Evolutionary conservation across 2,113 vertebrate genomes (phyloP), one percentile per base, ranked within the genome.

Genomic region (Ia io): DNA sequence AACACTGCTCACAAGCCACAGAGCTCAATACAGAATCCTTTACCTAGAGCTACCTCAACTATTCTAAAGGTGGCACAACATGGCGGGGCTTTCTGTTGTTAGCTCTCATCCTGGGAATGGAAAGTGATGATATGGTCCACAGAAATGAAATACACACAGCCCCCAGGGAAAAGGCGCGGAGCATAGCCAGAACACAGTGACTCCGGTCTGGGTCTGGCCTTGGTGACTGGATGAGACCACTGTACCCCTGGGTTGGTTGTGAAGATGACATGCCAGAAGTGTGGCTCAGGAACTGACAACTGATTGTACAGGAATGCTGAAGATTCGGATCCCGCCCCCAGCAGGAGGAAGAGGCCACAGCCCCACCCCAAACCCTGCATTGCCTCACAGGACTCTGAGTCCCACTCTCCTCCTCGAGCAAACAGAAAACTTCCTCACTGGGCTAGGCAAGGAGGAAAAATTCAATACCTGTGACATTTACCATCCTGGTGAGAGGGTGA

Each of bases 161-260:
- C 30, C 18, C 35, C 18, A 17, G 1, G 16, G 44, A 44, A 3
- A 20, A 28, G 25, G 76, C 0, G 0, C 37, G 13, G 32, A 32
- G 32, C 30, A 28, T 18, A 35, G 44, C 7, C 0, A 0, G 3
- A 5, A 11, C 2, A 8, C 17, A 74, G 28, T 9, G 18, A 28
- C 40, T 47, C n/a, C 0, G 3, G 30, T 32, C 63, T 67, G 32
- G 10, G 40, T 1, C 35, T 44, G 6, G 22, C 6, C 6, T 0
- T 4, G 13, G 12, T 0, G 65, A 53, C 8, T 37, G 0, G 2
- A 7, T 2, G 4, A n/a, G 22, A 9, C 9, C 9, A n/a, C 28
- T 14, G 4, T 0, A 18, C 61, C 70, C 25, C 30, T 3, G 4
- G 18, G 8, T n/a, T 30, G 17, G 22, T 0, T 1, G 20, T 23